Evolutionary conservation across 2,888 invertebrate species (phyloP).

Genomic region (Lasioglossum pauxillum): DNA sequence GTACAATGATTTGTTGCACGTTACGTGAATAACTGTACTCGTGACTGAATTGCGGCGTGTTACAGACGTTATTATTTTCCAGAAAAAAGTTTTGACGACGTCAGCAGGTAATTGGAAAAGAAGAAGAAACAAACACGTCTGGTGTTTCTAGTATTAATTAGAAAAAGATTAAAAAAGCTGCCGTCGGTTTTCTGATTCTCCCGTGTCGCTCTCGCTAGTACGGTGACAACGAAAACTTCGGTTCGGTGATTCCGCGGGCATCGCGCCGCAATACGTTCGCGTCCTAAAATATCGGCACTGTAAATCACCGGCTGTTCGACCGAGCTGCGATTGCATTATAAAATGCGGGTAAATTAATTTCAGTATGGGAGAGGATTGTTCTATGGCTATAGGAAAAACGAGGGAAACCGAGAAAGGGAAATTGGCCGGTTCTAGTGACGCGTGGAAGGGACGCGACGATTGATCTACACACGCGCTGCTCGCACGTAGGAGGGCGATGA

Average conservation of each 20-base stretch:
- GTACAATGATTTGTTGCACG: too few species aligned
- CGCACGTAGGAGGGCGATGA: slow-evolving; percentile 68
- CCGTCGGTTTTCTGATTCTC: slow-evolving; percentile 16
- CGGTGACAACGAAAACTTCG: slow-evolving; percentile 12
- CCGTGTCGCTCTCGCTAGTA: background rate
- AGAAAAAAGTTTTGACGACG: background rate
- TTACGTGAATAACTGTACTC: too few species aligned
- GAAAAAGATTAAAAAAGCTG: background rate
- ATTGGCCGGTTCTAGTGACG: slow-evolving; percentile 27
- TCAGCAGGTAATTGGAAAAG: background rate
- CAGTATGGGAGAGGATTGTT: slow-evolving; percentile 63
- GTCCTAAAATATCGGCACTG: slow-evolving; percentile 71
- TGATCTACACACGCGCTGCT: slow-evolving; percentile 57
- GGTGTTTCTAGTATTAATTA: background rate
- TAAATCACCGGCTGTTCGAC: slow-evolving; percentile 72
- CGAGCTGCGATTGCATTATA: slow-evolving; percentile 77
- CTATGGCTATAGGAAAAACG: slow-evolving; percentile 16
- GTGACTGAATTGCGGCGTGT: background rate
- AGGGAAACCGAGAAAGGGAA: slow-evolving; percentile 23
- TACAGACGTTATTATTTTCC: background rate
- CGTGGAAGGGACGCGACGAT: slow-evolving; percentile 50
- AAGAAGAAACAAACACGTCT: background rate
- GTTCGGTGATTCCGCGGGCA: slow-evolving; percentile 32
- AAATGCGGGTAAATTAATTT: slow-evolving; percentile 79
- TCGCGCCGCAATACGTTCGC: slow-evolving; percentile 22